Base-by-base conservation (phyloP, 2,797 vertebrate genomes). In the Peromyscus nudipes region DNA sequence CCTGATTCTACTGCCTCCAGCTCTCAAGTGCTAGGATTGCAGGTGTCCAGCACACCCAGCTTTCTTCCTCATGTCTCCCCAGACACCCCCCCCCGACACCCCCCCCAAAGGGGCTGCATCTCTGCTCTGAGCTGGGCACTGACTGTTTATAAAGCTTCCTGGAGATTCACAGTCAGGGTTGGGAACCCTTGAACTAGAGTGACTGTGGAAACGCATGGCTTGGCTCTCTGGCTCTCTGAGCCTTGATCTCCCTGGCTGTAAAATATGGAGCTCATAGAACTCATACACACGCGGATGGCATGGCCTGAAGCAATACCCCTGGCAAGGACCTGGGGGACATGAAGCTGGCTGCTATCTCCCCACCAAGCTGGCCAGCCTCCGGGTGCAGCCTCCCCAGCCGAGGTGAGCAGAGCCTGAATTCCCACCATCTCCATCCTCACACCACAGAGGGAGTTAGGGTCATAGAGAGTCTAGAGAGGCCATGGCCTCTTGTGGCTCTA, bases 241-340 rank as follows among this genome's bases (percentile, higher is more conserved):
- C 75, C 92, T 73, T 55, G 1, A 85, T 81, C 52, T 95, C 71
- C 81, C 57, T 0, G 0, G 40, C 52, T 75, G 10, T 87, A 55
- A 57, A 92, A 67, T 13, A 23, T 46, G 17, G 4, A 71, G 21
- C 46, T 62, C 37, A 37, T 34, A 34, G 64, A 83, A 19, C 19
- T 4, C 1, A 46, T n/a, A 19, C 49, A 49, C 46, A 1, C 12
- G 2, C 49, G 71, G n/a, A 57, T 57, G 14, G 4, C 34, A 2
- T 0, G 64, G 40, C 34, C 37, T 12, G 6, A 0, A 1, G 2
- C 0, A 12, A 40, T 37, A 73, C 87, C 21, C 55, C 40, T 21
- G 52, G 31, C 37, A 0, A 3, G 76, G 27, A 8, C 6, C 43
- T 65, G 37, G 25, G 49, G 79, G 23, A 4, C 4, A 0, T 27